phyloP scores from a whole-genome alignment of 2,797 vertebrate genomes.

The Urocyon cinereoargenteus region DNA sequence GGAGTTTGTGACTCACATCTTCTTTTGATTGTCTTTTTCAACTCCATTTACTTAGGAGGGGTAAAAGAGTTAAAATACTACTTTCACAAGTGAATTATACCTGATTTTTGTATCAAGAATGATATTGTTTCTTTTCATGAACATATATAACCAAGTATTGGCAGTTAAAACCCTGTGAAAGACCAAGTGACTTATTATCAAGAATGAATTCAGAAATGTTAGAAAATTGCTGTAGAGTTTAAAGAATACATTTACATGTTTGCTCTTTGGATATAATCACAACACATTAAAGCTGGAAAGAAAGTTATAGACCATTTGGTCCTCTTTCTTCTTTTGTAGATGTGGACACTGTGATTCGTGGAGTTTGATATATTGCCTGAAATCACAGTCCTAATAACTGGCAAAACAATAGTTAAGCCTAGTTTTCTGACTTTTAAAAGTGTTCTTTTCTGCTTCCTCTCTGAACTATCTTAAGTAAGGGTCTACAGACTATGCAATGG shows the following conservation, averaged over 20 bases:
- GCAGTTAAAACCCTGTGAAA: neutral
- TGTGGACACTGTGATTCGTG: neutral
- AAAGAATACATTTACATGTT: neutral
- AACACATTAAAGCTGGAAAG: neutral
- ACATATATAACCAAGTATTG: neutral
- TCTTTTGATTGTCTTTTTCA: neutral
- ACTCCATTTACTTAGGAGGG: neutral
- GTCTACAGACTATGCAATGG: neutral
- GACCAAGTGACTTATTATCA: neutral
- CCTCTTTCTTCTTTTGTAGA: neutral
- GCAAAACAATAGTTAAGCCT: neutral
- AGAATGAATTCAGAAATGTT: neutral
- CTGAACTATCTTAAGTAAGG: neutral
- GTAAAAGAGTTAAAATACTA: slow-evolving; percentile 24
- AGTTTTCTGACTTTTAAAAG: neutral
- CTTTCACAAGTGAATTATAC: slow-evolving; percentile 39
- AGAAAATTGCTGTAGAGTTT: neutral
- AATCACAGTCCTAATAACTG: neutral
- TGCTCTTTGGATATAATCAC: neutral
- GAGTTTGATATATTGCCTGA: neutral
- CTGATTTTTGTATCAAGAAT: slow-evolving; percentile 27
- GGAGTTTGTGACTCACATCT: neutral
- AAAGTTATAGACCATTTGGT: neutral
- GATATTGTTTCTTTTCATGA: slow-evolving; percentile 6
- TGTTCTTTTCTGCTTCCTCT: neutral